A percentile compares a stretch with the other conserved stretches of the same genome.
Conservation (phyloP, 2,797 vertebrate species). For the Gadopsis marmoratus region DNA sequence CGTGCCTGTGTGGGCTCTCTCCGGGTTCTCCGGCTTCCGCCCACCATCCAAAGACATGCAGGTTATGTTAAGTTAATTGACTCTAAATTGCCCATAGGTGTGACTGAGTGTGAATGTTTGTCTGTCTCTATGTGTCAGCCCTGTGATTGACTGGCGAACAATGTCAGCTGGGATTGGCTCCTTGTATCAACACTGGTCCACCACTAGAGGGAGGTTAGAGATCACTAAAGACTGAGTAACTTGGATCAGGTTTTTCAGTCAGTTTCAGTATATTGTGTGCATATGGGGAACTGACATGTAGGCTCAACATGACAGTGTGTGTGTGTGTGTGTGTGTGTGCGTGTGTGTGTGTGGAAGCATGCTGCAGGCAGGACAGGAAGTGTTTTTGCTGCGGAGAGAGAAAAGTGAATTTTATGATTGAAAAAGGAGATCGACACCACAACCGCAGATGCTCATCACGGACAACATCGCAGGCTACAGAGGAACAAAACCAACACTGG, state of each 20-base stretch:
- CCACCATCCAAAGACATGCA: too few relatives aligned
- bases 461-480: conserved; percentile 49
- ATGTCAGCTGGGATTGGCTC: too few relatives aligned
- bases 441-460: conserved; percentile 32
- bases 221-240: conserved; percentile 28
- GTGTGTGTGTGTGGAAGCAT: conserved; percentile 37
- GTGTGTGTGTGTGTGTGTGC: conserved; percentile 17
- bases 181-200: conserved; percentile 32
- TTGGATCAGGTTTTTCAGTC: neutral
- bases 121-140: too few relatives aligned
- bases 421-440: conserved; percentile 20
- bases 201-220: conserved; percentile 68
- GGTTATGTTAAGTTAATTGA: too few relatives aligned
- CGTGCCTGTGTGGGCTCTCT: too few relatives aligned
- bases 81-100: too few relatives aligned
- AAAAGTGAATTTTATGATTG: conserved; percentile 51
- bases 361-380: conserved; percentile 66
- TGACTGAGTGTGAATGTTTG: too few relatives aligned
- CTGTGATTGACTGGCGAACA: too few relatives aligned
- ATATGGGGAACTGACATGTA: too few relatives aligned
- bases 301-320: conserved; percentile 18
- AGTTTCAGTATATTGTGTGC: neutral
- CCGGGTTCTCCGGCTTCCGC: too few relatives aligned
- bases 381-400: conserved; percentile 63
- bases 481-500: conserved; percentile 33